phyloP scores from a whole-genome alignment of 1,140 invertebrate genomes.

The Eriosoma lanigerum region DNA sequence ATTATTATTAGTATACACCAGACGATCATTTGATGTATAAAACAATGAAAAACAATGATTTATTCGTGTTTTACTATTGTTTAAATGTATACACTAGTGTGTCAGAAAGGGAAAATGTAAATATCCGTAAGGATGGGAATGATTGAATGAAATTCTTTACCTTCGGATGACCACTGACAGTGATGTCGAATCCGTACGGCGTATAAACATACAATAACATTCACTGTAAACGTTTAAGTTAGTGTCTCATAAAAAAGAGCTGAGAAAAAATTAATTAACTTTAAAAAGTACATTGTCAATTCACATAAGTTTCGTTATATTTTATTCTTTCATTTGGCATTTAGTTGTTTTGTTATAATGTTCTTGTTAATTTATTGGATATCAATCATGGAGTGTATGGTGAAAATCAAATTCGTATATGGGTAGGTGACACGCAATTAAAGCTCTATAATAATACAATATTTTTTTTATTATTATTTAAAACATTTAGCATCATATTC shows the following conservation, averaged over 20 bases:
- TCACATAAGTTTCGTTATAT: too few relatives aligned
- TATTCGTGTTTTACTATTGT: constrained; percentile 6
- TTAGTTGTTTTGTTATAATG: constrained; percentile 39
- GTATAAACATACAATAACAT: too few relatives aligned
- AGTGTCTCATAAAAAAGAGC: too few relatives aligned
- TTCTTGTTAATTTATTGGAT: constrained; percentile 2
- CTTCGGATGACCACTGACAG: neutral
- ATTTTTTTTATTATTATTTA: too few relatives aligned
- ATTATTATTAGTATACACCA: too few relatives aligned
- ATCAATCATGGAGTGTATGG: neutral
- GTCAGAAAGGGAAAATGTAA: constrained; percentile 13
- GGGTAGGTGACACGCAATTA: neutral
- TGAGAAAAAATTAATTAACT: too few relatives aligned
- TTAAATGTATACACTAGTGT: neutral
- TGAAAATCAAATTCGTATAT: neutral
- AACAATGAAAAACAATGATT: constrained; percentile 27
- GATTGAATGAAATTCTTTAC: neutral
- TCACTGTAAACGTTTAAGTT: neutral
- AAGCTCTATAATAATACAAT: neutral
- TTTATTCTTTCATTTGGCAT: constrained; percentile 31
- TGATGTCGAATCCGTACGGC: neutral
- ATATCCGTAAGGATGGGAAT: neutral
- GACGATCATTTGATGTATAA: too few relatives aligned
- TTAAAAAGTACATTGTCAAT: too few relatives aligned
- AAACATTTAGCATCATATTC: too few relatives aligned